Evolutionary conservation across 2,797 vertebrate genomes (phyloP), one percentile per base, ranked within the genome.

Genomic region (Selene dorsalis): DNA sequence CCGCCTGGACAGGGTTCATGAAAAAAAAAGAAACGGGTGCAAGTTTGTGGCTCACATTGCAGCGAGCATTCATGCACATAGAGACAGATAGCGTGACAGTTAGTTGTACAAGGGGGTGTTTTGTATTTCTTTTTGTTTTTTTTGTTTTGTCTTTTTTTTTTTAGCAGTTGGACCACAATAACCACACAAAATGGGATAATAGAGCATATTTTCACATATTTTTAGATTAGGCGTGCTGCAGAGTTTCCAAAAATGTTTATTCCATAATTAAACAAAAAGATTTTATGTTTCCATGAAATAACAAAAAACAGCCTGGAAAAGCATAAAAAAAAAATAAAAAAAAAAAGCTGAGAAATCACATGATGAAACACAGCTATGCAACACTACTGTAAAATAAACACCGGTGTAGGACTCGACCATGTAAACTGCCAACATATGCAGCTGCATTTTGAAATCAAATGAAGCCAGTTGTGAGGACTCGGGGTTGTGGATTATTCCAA

Each of bases 401-500:
- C 17, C 30, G 22, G 39, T 66, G 65, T 63, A 63, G 5, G 53
- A 30, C 4, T 82, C 84, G 41, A 75, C 57, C 45, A 13, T 76
- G 60, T 60, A 4, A 35, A 17, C 81, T 84, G 84, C 84, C 89
- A 88, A 17, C 70, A 30, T 18, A 50, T 78, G 75, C 89, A 91
- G 88, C 88, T 89, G 86, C 75, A 84, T 73, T 82, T 79, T 60
- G 60, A 80, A 85, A 78, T 87, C 80, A 84, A 10, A 81, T 48
- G 50, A 74, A 91, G 75, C 68, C 85, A 70, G 71, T 80, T 77
- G 53, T 75, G 70, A 84, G 73, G 72, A 80, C 65, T 69, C 55
- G 43, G 47, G 58, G 66, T 73, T 8, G 73, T 83, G 79, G 77
- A 91, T 90, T 86, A 84, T 71, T 87, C 66, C 72, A 69, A 55